Evolutionary conservation across 2,888 invertebrate genomes (phyloP).

Genomic region (Sinotaia quadrata): DNA sequence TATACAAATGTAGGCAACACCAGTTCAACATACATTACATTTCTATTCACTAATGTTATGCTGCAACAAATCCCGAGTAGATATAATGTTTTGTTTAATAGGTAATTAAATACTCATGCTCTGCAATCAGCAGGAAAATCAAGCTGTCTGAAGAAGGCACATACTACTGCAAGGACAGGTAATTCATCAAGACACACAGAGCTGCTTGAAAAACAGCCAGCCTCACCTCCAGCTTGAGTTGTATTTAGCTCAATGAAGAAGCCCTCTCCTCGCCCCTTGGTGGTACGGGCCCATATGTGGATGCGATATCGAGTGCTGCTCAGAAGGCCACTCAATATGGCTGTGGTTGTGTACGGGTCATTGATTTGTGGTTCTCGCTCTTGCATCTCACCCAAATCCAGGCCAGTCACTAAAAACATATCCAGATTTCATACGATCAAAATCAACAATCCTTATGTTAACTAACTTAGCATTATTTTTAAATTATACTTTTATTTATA

Average conservation of each 20-base stretch:
- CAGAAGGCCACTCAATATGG: slow-evolving; percentile 88
- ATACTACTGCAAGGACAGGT: not conserved
- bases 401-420: slow-evolving; percentile 74
- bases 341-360: slow-evolving; percentile 83
- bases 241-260: slow-evolving; percentile 69
- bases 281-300: slow-evolving; percentile 87
- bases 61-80: too few species aligned
- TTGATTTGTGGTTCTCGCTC: slow-evolving; percentile 83
- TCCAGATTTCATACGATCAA: too few species aligned
- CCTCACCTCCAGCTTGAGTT: slow-evolving; percentile 54
- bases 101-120: too few species aligned
- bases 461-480: too few species aligned
- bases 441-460: too few species aligned
- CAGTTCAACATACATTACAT: too few species aligned
- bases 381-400: slow-evolving; percentile 75
- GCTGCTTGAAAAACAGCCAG: not conserved
- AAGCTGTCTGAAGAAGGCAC: not conserved
- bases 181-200: not conserved
- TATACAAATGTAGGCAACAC: too few species aligned
- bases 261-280: slow-evolving; percentile 87
- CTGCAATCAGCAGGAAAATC: not conserved
- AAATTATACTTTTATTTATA: too few species aligned
- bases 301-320: slow-evolving; percentile 88
- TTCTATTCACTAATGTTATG: too few species aligned
- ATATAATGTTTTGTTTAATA: too few species aligned